Evolutionary conservation across 2,888 invertebrate species (phyloP).

Genomic region (Tetramorium bicarinatum): DNA sequence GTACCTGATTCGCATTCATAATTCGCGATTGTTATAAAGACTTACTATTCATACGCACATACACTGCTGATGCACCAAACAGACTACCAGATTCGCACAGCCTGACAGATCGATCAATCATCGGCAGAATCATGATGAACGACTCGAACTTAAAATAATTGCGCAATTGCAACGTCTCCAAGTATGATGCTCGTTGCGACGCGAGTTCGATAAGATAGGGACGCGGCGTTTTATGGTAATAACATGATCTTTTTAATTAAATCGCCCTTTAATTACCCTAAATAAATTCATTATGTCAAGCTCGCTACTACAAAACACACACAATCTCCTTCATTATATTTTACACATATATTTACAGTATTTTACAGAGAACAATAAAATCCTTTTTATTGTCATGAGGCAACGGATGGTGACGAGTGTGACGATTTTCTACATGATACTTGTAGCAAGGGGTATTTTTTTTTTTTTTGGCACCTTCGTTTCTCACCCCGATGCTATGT

Average conservation of each 20-base stretch:
- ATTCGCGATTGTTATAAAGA: conserved; percentile 9
- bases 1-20: conserved; percentile 27
- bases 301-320: conserved; percentile 47
- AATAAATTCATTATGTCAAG: conserved; percentile 63
- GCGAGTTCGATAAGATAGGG: conserved; percentile 33
- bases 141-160: conserved; percentile 74
- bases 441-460: conserved; percentile 69
- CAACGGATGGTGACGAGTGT: conserved; percentile 80
- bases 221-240: background rate
- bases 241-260: conserved; percentile 22
- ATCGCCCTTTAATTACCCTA: conserved; percentile 40
- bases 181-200: conserved; percentile 65
- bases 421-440: conserved; percentile 75
- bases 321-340: conserved; percentile 40
- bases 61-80: conserved; percentile 68
- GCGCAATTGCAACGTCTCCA: conserved; percentile 67
- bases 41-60: conserved; percentile 48
- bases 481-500: conserved; percentile 65
- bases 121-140: conserved; percentile 80
- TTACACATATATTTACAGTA: conserved; percentile 80
- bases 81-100: conserved; percentile 85
- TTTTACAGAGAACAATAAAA: conserved; percentile 83
- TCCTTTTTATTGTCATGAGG: conserved; percentile 84
- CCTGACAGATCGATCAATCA: conserved; percentile 84
- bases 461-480: conserved; percentile 60